A percentile compares a stretch with the other conserved stretches of the same genome.
Evolutionary conservation across 2,797 vertebrate genomes (phyloP).

Genomic region (Cygnus olor): DNA sequence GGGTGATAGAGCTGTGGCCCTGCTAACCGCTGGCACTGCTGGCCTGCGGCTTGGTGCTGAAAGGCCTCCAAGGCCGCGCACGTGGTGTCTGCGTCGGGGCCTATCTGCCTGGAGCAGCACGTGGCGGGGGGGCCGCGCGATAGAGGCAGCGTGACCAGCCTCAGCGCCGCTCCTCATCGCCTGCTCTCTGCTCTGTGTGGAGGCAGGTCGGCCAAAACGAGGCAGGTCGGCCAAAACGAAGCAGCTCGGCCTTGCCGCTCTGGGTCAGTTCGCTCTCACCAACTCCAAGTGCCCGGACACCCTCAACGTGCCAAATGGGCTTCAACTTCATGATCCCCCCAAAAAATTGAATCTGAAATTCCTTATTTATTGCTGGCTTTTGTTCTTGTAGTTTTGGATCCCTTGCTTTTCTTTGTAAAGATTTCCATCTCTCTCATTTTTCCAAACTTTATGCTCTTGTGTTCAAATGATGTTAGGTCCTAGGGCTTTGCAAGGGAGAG

Average conservation of each 20-base stretch:
- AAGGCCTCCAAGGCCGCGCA: neutral
- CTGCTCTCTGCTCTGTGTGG: neutral
- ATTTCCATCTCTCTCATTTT: rapidly evolving
- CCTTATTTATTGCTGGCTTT: neutral
- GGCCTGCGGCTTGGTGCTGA: neutral
- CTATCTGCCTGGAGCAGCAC: neutral
- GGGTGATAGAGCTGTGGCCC: neutral
- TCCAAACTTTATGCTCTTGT: neutral
- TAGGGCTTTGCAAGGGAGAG: neutral
- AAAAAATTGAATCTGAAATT: neutral
- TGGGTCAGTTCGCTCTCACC: neutral
- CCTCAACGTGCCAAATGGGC: neutral
- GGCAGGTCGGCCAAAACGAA: neutral
- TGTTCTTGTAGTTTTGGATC: rapidly evolving
- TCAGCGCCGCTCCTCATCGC: rapidly evolving
- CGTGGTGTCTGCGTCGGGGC: rapidly evolving
- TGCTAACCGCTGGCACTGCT: neutral
- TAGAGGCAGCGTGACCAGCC: neutral
- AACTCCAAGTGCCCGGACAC: neutral
- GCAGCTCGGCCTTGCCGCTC: neutral
- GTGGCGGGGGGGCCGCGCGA: neutral
- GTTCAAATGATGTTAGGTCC: neutral
- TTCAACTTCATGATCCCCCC: rapidly evolving
- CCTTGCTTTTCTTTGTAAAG: rapidly evolving
- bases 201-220: neutral